Percentiles rank a stretch among this genome's conserved stretches.
These are phyloP conservation scores for Baryphthengus martii DNA, from an alignment of 2,113 vertebrate species.

Conservation along the genomic window DNA sequence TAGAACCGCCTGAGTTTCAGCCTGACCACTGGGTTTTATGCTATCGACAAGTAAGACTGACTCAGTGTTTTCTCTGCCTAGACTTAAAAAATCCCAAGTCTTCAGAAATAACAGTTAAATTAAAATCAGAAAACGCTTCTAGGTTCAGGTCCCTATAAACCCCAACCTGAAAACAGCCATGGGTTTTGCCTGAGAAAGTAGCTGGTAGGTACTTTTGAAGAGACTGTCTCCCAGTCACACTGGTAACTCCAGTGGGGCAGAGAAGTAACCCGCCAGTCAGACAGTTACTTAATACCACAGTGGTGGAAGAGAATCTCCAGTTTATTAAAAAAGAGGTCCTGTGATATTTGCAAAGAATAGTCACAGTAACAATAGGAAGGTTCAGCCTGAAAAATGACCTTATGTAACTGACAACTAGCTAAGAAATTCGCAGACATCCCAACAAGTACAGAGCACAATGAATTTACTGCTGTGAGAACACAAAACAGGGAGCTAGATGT, in stretches of 20 bases:
- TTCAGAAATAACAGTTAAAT: neutral
- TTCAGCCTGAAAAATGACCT: neutral
- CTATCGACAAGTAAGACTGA: neutral
- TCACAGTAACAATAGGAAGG: fast-evolving
- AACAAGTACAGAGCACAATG: neutral
- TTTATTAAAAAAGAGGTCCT: neutral
- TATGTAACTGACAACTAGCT: neutral
- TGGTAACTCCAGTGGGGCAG: neutral
- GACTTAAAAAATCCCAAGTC: neutral
- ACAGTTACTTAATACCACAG: neutral
- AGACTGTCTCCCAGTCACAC: too few species aligned
- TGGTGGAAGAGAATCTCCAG: neutral
- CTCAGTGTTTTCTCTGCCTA: neutral
- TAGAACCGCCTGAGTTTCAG: neutral
- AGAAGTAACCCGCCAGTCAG: neutral
- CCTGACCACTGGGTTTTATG: neutral
- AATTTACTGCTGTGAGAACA: neutral
- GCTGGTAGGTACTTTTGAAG: neutral
- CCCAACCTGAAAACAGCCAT: fast-evolving
- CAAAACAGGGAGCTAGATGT: neutral
- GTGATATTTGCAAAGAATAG: neutral
- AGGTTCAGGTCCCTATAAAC: neutral
- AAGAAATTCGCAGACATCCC: neutral
- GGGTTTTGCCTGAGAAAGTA: neutral
- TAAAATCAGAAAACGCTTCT: neutral